Percentiles rank a stretch among this genome's conserved stretches.
These are phyloP conservation scores for Pelodiscus sinensis DNA, from an alignment of 2,113 vertebrate species.

Conservation along the genomic window DNA sequence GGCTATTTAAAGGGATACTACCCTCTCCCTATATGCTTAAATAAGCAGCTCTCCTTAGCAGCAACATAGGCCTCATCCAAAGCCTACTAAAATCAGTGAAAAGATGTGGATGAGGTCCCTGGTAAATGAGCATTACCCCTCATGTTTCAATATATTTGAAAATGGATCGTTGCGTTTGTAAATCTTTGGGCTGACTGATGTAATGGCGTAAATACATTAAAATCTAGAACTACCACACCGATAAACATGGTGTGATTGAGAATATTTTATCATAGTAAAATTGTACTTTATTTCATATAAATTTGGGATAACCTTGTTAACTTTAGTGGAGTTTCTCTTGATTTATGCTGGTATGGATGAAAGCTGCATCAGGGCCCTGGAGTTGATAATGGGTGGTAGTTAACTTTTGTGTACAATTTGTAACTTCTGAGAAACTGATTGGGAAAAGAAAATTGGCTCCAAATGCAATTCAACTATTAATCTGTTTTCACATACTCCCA, in stretches of 20 bases:
- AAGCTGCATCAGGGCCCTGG: rapidly evolving
- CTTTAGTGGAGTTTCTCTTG: background rate
- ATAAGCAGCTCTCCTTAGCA: rapidly evolving
- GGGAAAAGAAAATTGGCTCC: background rate
- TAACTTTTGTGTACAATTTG: background rate
- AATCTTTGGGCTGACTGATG: background rate
- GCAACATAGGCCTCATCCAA: background rate
- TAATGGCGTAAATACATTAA: background rate
- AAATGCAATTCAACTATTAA: background rate
- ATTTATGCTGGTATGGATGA: background rate
- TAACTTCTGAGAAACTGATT: background rate
- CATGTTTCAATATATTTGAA: background rate
- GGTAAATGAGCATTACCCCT: rapidly evolving
- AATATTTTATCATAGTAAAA: background rate
- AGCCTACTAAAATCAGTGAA: background rate
- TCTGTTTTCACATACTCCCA: background rate
- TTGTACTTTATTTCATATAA: background rate
- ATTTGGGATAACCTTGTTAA: background rate
- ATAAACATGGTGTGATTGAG: background rate
- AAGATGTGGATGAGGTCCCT: background rate
- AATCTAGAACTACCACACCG: background rate
- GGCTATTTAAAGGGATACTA: background rate
- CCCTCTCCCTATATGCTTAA: background rate
- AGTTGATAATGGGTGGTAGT: rapidly evolving
- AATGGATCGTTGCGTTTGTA: background rate